Evolutionary conservation across 2,113 vertebrate genomes (phyloP).

Genomic region (Sander lucioperca): DNA sequence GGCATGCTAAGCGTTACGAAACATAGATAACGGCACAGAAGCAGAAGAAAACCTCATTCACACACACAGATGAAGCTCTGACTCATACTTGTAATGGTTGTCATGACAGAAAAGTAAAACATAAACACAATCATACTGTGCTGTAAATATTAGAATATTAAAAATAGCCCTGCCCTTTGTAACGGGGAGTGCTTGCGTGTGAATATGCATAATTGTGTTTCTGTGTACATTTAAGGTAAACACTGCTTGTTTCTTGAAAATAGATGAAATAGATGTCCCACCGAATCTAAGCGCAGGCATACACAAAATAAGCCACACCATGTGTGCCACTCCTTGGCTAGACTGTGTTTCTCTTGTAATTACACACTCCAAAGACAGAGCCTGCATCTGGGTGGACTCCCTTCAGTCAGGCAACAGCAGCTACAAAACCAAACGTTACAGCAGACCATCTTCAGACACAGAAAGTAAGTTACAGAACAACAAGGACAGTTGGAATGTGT

Average conservation of each 20-base stretch:
- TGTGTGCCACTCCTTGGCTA: conserved; percentile 42
- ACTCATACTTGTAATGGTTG: conserved; percentile 32
- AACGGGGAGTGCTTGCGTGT: background rate
- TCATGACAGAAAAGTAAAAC: conserved; percentile 17
- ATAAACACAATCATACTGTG: conserved; percentile 27
- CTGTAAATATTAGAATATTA: conserved; percentile 4
- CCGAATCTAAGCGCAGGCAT: conserved; percentile 27
- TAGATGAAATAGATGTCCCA: background rate
- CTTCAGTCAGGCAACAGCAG: conserved; percentile 16
- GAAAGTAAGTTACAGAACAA: background rate
- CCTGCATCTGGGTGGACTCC: conserved; percentile 35
- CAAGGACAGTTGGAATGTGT: background rate
- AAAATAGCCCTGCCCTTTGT: background rate
- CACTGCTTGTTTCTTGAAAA: conserved; percentile 19
- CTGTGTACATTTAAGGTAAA: conserved; percentile 19
- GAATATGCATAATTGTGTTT: background rate
- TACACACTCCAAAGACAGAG: conserved; percentile 29
- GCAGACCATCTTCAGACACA: conserved; percentile 1
- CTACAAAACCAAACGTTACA: background rate
- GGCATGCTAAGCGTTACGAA: background rate
- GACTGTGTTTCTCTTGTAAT: conserved; percentile 51
- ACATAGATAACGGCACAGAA: background rate
- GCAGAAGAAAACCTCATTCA: background rate
- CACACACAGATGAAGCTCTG: conserved; percentile 8
- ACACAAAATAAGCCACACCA: conserved; percentile 31